Conservation (phyloP, 2,797 vertebrate species). For the Eupleurogrammus muticus region DNA sequence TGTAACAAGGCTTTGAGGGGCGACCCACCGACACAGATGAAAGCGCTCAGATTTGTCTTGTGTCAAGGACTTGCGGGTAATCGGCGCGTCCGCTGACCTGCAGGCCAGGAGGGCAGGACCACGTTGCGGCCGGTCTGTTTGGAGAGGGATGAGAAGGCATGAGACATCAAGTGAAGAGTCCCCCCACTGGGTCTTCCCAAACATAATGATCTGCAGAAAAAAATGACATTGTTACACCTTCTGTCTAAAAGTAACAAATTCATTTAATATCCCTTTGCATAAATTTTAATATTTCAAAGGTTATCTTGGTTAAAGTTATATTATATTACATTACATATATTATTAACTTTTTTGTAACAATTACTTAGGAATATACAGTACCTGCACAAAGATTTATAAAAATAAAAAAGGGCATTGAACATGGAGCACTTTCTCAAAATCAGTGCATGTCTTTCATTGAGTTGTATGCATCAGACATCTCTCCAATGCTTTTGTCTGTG, state of each 20-base stretch:
- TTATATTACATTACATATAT: no score
- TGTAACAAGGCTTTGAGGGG: constrained; percentile 89
- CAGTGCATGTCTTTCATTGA: constrained; percentile 8
- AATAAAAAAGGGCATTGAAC: background rate
- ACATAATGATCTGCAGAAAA: constrained; percentile 27
- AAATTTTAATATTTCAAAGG: background rate
- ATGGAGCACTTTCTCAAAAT: background rate
- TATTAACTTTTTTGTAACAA: constrained; percentile 1
- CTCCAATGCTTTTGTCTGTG: constrained; percentile 16
- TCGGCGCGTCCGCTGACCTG: constrained; percentile 86
- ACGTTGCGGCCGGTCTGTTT: constrained; percentile 59
- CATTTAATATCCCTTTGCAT: background rate
- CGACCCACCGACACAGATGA: constrained; percentile 89
- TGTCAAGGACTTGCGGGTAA: constrained; percentile 87
- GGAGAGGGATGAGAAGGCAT: constrained; percentile 26
- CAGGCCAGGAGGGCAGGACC: constrained; percentile 78
- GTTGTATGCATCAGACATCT: constrained; percentile 20
- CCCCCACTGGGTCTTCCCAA: constrained; percentile 29
- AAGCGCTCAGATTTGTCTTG: constrained; percentile 87
- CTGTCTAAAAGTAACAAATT: constrained; percentile 23
- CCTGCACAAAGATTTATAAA: background rate
- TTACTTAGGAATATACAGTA: background rate
- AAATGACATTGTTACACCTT: constrained; percentile 14
- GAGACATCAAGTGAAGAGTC: constrained; percentile 29
- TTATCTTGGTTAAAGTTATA: no score